phyloP scores from a whole-genome alignment of 1,140 invertebrate genomes.

The Bombus haemorrhoidalis region DNA sequence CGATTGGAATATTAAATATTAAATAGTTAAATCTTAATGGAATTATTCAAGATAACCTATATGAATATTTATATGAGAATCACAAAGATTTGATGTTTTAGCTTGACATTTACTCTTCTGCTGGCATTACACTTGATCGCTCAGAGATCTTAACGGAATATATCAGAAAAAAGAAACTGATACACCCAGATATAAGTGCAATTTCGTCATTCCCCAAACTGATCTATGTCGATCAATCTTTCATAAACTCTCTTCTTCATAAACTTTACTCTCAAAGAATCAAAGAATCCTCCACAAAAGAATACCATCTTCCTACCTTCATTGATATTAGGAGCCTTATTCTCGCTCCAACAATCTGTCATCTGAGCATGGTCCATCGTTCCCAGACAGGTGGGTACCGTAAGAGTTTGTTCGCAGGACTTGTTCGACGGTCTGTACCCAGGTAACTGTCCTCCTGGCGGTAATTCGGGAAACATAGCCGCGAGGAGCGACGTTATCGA shows the following conservation, averaged over 20 bases:
- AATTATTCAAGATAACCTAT: neutral
- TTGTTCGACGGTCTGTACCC: slow-evolving; percentile 73
- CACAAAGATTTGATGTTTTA: no score
- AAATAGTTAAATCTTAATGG: neutral
- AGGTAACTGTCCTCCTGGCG: slow-evolving; percentile 74
- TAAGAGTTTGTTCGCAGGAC: slow-evolving; percentile 68
- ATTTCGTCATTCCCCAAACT: no score
- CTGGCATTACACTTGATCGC: no score
- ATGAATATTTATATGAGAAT: no score
- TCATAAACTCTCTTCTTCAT: no score
- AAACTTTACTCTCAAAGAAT: no score
- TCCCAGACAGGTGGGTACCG: slow-evolving; percentile 71
- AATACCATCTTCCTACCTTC: slow-evolving; percentile 60
- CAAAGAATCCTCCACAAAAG: no score
- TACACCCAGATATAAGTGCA: no score
- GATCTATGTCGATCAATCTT: no score
- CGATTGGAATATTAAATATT: neutral
- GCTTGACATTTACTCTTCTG: no score
- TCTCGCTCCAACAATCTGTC: slow-evolving; percentile 71
- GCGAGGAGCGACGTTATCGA: slow-evolving; percentile 79
- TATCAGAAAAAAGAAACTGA: no score
- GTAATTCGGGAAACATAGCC: slow-evolving; percentile 79
- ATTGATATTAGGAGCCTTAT: slow-evolving; percentile 56
- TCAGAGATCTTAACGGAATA: no score
- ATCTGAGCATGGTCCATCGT: slow-evolving; percentile 73